These are phyloP conservation scores for Nebria brevicollis DNA, from an alignment of 2,888 invertebrate genomes.

Conservation along the genomic window DNA sequence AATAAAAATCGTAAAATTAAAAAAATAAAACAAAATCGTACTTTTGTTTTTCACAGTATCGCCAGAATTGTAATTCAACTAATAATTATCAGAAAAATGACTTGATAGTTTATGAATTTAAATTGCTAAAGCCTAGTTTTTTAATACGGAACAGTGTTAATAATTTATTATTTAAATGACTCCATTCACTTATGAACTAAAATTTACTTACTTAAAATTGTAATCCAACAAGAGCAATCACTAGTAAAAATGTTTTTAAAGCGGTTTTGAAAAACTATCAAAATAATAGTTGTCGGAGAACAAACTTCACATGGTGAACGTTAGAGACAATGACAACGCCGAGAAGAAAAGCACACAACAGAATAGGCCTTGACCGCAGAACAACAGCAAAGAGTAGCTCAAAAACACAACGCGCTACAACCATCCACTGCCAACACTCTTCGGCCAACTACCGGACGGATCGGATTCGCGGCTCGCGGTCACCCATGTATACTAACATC, in stretches of 20 bases:
- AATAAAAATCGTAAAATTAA: too few relatives aligned
- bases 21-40: too few relatives aligned
- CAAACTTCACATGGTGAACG: background rate
- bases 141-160: too few relatives aligned
- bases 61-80: too few relatives aligned
- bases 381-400: background rate
- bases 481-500: background rate
- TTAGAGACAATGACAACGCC: background rate
- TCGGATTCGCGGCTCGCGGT: background rate
- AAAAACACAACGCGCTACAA: background rate
- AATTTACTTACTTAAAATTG: background rate
- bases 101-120: too few relatives aligned
- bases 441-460: background rate
- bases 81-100: too few relatives aligned
- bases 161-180: too few relatives aligned
- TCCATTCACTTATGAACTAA: background rate
- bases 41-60: too few relatives aligned
- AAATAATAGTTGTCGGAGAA: background rate
- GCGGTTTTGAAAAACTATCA: background rate
- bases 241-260: background rate
- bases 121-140: too few relatives aligned
- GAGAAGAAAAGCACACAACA: background rate
- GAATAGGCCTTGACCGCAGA: background rate
- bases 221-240: background rate
- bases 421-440: background rate